phyloP scores from a whole-genome alignment of 2,113 vertebrate genomes.

The Sceloporus tristichus region DNA sequence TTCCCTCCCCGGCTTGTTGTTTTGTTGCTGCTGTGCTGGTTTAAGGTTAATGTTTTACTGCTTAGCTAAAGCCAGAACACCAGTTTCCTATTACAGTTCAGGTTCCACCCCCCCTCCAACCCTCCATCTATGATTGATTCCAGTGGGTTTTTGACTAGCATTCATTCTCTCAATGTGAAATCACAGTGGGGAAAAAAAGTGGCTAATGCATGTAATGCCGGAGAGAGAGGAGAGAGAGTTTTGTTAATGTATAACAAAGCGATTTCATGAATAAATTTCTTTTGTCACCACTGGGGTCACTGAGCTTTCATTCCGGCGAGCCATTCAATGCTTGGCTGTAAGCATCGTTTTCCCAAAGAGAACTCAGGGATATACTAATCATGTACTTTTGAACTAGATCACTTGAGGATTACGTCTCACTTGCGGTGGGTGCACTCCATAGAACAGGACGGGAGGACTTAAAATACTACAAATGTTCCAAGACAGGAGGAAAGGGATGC shows the following conservation, averaged over 20 bases:
- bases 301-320: slow-evolving; percentile 6
- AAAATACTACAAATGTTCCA: background rate
- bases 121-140: slow-evolving; percentile 47
- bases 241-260: slow-evolving; percentile 54
- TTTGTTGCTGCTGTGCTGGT: slow-evolving; percentile 50
- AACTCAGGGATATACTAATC: background rate
- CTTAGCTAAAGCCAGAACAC: slow-evolving; percentile 55
- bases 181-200: slow-evolving; percentile 16
- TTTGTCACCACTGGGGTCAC: slow-evolving; percentile 14
- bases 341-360: background rate
- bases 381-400: background rate
- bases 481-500: background rate
- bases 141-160: slow-evolving; percentile 38
- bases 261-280: slow-evolving; percentile 53
- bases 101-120: background rate
- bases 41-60: slow-evolving; percentile 65
- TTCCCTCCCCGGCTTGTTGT: slow-evolving; percentile 22
- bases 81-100: slow-evolving; percentile 41
- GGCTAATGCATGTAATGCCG: slow-evolving; percentile 17
- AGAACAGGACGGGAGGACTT: background rate
- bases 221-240: slow-evolving; percentile 24
- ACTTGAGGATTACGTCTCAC: rapidly evolving
- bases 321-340: slow-evolving; percentile 4
- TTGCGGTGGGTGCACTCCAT: rapidly evolving
- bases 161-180: slow-evolving; percentile 48